These are phyloP conservation scores for Lottia scabra DNA, from an alignment of 2,888 invertebrate genomes.

Conservation along the genomic window DNA sequence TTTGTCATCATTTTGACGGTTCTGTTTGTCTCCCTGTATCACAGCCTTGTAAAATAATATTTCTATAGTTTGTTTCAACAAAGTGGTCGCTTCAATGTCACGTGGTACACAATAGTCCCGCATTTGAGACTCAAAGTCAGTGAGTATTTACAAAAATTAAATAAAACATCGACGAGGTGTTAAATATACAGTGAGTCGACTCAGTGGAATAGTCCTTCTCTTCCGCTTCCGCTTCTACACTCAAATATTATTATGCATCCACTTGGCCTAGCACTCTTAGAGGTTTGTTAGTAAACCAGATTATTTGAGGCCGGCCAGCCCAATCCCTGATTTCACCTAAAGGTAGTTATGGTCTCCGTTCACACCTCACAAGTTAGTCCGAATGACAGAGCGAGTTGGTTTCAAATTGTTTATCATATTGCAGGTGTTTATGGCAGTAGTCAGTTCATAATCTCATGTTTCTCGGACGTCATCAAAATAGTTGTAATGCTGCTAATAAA, in stretches of 20 bases:
- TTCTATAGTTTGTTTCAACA: background rate
- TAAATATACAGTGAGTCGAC: background rate
- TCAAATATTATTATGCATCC: conserved; percentile 3
- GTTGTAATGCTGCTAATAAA: background rate
- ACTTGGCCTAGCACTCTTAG: background rate
- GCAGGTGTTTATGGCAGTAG: background rate
- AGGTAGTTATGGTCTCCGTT: background rate
- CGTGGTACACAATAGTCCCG: background rate
- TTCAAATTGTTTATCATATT: too few relatives aligned
- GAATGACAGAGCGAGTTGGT: too few relatives aligned
- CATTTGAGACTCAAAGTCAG: background rate
- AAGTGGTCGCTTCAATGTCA: background rate
- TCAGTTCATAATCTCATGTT: background rate
- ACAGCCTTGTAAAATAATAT: background rate
- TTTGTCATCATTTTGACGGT: too few relatives aligned
- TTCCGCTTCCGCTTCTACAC: background rate
- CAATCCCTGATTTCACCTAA: conserved; percentile 2
- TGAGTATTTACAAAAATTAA: conserved; percentile 5
- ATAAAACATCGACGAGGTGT: background rate
- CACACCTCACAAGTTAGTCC: too few relatives aligned
- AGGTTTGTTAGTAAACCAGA: too few relatives aligned
- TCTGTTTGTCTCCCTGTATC: background rate
- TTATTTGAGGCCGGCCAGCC: background rate
- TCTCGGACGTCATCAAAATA: background rate
- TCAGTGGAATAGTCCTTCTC: background rate